These are phyloP conservation scores for Mesopsocus fuscifrons DNA, from an alignment of 2,888 invertebrate genomes.

Conservation along the genomic window DNA sequence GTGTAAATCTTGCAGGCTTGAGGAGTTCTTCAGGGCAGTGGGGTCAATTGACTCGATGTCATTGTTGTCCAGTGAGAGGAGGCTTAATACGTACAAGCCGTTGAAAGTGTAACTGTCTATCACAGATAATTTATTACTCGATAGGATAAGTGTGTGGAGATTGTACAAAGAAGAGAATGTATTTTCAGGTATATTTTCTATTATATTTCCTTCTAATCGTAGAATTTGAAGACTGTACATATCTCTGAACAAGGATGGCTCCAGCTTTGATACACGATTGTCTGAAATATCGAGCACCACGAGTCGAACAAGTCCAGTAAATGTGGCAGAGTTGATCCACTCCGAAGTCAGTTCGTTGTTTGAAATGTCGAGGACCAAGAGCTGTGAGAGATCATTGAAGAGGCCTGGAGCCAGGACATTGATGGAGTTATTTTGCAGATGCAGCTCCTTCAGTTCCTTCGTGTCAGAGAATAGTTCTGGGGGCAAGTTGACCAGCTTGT, in stretches of 20 bases:
- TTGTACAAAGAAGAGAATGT: constrained; percentile 57
- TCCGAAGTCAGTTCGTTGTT: constrained; percentile 63
- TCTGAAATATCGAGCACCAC: constrained; percentile 58
- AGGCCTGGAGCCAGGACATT: constrained; percentile 62
- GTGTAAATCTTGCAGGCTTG: constrained; percentile 62
- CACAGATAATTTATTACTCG: constrained; percentile 55
- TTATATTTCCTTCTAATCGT: constrained; percentile 57
- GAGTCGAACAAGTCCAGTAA: constrained; percentile 53
- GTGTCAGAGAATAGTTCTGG: constrained; percentile 65
- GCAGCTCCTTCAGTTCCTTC: constrained; percentile 57
- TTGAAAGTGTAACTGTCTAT: constrained; percentile 58
- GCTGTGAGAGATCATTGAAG: constrained; percentile 53
- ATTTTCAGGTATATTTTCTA: constrained; percentile 57
- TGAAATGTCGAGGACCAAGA: constrained; percentile 56
- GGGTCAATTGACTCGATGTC: constrained; percentile 53
- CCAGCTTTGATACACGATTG: constrained; percentile 55
- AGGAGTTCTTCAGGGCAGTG: constrained; percentile 56
- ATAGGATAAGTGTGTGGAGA: constrained; percentile 61
- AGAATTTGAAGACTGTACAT: constrained; percentile 61
- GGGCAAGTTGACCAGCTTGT: constrained; percentile 59
- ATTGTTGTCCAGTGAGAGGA: constrained; percentile 64
- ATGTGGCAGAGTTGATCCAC: constrained; percentile 65
- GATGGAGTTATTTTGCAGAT: constrained; percentile 64
- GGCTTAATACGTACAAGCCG: constrained; percentile 53
- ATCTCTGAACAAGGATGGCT: constrained; percentile 56